Base-by-base conservation (phyloP, 2,888 invertebrate species). In the Leucania comma region DNA sequence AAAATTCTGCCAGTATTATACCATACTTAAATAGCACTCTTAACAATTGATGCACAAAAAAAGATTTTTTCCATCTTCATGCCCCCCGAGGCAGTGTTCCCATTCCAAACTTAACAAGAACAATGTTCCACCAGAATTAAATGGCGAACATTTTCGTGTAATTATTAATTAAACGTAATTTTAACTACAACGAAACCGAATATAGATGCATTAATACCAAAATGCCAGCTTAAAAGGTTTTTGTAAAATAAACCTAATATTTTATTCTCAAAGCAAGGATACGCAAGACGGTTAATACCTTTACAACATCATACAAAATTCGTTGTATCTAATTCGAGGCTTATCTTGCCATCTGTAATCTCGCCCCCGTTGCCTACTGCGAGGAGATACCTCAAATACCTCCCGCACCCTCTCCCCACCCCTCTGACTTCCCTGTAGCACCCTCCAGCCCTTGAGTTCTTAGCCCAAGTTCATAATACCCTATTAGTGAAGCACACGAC, bases 341-440 rank as follows among this genome's bases (percentile, higher is more conserved):
- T 95, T 96, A 95, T 94, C 95, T 92, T 94, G 94, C 93, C 95
- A 95, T 95, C 94, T 93, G 92, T 95, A 95, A 95, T 95, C 95
- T 94, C 93, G 90, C 90, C 88, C 89, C 84, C 86, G 86, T 89
- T 90, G 87, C 90, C 89, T 89, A 89, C 90, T 88, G 86, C 85
- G 86, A 87, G 88, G 88, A 92, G 92, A 90, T 94, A 91, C 91
- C 92, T 94, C 92, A 89, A 91, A 93, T 92, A 90, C 91, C 90
- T 87, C 88, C 83, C 82, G 85, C 74, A 70, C 80, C 67, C 85
- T 77, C 80, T 17, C 61, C 75, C 81, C 61, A 80, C 69, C 82
- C 81, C 82, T 80, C 76, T 8, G 70, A 70, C 79, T 79, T 63
- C 83, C 85, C 82, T 86, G 75, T 75, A 88, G 89, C 87, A 88